phyloP scores from a whole-genome alignment of 2,113 vertebrate genomes.

The Trematomus loennbergii region DNA sequence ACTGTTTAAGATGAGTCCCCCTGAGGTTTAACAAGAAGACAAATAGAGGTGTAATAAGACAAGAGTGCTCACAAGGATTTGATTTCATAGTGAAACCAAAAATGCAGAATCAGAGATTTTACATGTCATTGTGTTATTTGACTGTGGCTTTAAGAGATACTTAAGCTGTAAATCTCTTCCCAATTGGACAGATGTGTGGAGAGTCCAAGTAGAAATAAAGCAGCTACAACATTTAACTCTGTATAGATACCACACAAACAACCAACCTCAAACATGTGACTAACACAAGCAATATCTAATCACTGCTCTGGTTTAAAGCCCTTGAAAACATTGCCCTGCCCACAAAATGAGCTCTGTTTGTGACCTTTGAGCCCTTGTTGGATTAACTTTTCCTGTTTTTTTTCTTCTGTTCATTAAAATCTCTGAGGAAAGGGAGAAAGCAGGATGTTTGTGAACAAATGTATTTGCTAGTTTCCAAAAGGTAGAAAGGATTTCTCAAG shows the following conservation, averaged over 20 bases:
- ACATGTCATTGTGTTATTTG: background rate
- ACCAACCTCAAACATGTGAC: conserved; percentile 33
- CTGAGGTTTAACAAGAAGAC: background rate
- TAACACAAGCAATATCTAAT: conserved; percentile 59
- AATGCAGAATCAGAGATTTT: no score
- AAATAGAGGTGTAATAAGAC: background rate
- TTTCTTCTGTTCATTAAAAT: conserved; percentile 43
- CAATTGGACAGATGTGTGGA: background rate
- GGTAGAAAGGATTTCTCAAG: conserved; percentile 26
- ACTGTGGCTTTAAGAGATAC: background rate
- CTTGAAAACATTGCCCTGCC: conserved; percentile 51
- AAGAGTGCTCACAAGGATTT: background rate
- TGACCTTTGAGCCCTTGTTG: conserved; percentile 58
- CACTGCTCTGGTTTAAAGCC: conserved; percentile 48
- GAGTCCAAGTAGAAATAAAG: background rate
- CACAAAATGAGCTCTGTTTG: conserved; percentile 44
- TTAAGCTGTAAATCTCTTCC: background rate
- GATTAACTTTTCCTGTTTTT: conserved; percentile 56
- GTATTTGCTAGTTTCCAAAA: conserved; percentile 17
- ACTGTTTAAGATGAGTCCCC: background rate
- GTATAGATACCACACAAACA: conserved; percentile 17
- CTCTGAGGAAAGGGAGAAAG: conserved; percentile 24
- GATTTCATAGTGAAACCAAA: background rate
- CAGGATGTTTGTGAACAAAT: conserved; percentile 32
- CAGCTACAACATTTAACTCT: background rate